A percentile compares a stretch with the other conserved stretches of the same genome.
These are phyloP conservation scores for Thryonomys swinderianus DNA, from an alignment of 2,113 vertebrate genomes.

Conservation along the genomic window DNA sequence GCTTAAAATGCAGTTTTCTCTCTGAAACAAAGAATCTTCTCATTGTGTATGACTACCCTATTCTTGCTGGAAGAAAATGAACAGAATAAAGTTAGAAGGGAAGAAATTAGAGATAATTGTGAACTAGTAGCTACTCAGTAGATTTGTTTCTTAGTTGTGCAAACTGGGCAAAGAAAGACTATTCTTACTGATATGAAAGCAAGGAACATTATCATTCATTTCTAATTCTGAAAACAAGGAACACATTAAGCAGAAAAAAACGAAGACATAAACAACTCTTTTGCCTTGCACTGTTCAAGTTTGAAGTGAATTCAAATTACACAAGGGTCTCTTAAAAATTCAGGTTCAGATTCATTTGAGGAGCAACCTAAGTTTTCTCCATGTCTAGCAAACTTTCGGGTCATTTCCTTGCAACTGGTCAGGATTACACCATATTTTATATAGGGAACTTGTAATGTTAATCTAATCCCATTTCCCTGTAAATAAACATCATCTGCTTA, in stretches of 20 bases:
- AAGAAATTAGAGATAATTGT: not conserved
- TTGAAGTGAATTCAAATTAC: not conserved
- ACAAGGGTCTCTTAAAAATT: not conserved
- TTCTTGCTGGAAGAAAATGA: not conserved
- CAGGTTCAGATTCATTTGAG: not conserved
- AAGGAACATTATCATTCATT: not conserved
- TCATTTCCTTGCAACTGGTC: not conserved
- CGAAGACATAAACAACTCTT: not conserved
- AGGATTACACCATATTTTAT: not conserved
- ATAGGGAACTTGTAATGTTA: too few relatives aligned
- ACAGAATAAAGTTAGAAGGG: not conserved
- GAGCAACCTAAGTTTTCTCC: not conserved
- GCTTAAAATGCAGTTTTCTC: not conserved
- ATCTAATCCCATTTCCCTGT: too few relatives aligned
- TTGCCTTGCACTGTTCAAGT: not conserved
- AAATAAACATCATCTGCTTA: conserved; percentile 23
- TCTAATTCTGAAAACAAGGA: conserved; percentile 3
- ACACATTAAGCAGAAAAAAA: not conserved
- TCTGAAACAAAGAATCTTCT: not conserved
- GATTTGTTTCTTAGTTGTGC: not conserved
- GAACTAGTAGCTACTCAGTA: not conserved
- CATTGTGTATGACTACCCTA: not conserved
- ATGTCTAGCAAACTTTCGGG: not conserved
- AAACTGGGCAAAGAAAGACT: not conserved
- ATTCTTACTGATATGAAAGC: not conserved